phyloP scores from a whole-genome alignment of 1,140 invertebrate species.

The Scylla paramamosain region DNA sequence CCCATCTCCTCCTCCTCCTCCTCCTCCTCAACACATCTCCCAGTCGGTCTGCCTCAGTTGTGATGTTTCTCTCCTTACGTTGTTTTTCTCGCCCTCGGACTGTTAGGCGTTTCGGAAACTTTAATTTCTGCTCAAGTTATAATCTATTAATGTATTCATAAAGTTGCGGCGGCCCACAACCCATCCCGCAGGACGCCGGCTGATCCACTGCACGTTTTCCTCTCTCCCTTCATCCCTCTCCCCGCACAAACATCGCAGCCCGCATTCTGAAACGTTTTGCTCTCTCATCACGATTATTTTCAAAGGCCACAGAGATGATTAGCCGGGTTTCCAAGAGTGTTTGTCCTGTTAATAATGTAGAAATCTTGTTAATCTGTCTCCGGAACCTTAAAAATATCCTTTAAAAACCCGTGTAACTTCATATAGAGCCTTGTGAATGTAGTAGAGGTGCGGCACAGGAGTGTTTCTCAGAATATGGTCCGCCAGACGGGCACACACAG shows the following conservation, averaged over 20 bases:
- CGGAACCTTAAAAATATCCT: no score
- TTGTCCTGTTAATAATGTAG: no score
- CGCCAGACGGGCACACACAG: no score
- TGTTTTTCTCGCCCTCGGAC: slow-evolving; percentile 31
- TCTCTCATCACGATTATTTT: no score
- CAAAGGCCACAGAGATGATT: no score
- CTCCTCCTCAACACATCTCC: neutral
- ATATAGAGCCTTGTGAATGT: no score
- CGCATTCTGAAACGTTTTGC: no score
- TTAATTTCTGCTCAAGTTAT: slow-evolving; percentile 70
- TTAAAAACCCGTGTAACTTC: no score
- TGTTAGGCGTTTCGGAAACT: slow-evolving; percentile 64
- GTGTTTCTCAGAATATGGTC: no score
- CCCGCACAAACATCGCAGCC: neutral
- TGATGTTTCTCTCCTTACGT: neutral
- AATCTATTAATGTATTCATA: slow-evolving; percentile 71
- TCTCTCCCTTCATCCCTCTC: neutral
- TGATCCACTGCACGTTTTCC: neutral
- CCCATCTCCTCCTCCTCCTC: neutral
- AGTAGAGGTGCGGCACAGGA: no score
- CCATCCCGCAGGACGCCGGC: neutral
- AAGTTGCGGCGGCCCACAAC: slow-evolving; percentile 34
- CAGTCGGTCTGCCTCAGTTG: neutral
- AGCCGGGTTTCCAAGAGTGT: no score
- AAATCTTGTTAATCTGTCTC: no score